A percentile compares a stretch with the other conserved stretches of the same genome.
Conservation (phyloP, 2,113 vertebrate species). For the Scalopus aquaticus region DNA sequence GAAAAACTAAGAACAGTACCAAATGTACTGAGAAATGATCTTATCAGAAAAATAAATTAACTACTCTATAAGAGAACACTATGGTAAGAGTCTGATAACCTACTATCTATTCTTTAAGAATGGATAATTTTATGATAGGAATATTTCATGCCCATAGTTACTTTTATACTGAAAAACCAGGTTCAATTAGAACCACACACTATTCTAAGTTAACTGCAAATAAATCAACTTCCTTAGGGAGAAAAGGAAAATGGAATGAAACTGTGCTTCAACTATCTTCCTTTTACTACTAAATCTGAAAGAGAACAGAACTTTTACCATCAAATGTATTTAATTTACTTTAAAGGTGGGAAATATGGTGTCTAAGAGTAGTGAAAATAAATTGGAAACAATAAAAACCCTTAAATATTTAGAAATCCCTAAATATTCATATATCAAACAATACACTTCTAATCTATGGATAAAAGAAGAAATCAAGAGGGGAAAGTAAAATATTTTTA, state of each 20-base stretch:
- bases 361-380: background rate
- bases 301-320: background rate
- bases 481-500: background rate
- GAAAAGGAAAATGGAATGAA: background rate
- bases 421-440: background rate
- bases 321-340: background rate
- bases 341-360: background rate
- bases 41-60: background rate
- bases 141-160: background rate
- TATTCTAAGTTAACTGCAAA: background rate
- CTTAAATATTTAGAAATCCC: background rate
- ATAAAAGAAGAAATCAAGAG: constrained; percentile 6
- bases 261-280: background rate
- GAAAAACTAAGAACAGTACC: constrained; percentile 12
- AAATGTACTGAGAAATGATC: background rate
- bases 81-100: background rate
- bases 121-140: background rate
- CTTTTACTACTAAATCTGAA: background rate
- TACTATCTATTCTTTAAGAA: background rate
- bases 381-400: background rate
- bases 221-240: background rate
- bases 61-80: background rate
- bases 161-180: constrained; percentile 4
- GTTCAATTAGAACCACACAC: background rate
- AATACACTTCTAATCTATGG: background rate